phyloP scores from a whole-genome alignment of 2,797 vertebrate species.

The Thripadectes ignobilis region DNA sequence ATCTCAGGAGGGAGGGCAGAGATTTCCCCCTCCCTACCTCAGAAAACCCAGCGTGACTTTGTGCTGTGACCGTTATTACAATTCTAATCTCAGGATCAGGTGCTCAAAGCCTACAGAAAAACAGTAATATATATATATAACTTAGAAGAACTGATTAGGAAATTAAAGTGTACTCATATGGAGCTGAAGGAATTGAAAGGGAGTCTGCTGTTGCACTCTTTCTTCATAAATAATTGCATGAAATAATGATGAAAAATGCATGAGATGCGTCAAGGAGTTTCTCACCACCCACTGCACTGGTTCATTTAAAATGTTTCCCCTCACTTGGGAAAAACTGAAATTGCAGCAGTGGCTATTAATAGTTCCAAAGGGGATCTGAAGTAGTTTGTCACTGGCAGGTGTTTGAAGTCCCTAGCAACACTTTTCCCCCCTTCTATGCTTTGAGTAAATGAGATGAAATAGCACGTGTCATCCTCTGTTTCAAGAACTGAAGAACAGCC shows the following conservation, averaged over 20 bases:
- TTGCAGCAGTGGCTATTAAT: slow-evolving; percentile 29
- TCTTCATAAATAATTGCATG: background rate
- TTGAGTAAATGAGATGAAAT: slow-evolving; percentile 29
- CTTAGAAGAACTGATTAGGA: slow-evolving; percentile 5
- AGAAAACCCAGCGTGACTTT: slow-evolving; percentile 42
- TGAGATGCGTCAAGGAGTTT: background rate
- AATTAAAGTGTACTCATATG: background rate
- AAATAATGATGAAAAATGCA: slow-evolving; percentile 30
- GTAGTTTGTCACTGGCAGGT: slow-evolving; percentile 40
- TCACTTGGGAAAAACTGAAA: background rate
- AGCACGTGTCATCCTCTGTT: background rate
- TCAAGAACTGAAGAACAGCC: slow-evolving; percentile 16
- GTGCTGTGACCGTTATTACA: background rate
- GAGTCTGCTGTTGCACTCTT: background rate
- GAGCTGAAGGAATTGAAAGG: background rate
- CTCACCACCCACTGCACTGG: slow-evolving; percentile 13
- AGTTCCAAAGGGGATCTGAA: slow-evolving; percentile 10
- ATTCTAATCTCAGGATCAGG: slow-evolving; percentile 22
- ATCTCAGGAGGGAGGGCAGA: background rate
- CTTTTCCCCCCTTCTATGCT: background rate
- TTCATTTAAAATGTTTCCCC: slow-evolving; percentile 33
- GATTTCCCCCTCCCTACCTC: background rate
- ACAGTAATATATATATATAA: background rate
- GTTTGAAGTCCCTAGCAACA: background rate
- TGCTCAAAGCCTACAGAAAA: background rate